A percentile compares a stretch with the other conserved stretches of the same genome.
phyloP scores from a whole-genome alignment of 2,113 vertebrate species.

The Seriola rivoliana region DNA sequence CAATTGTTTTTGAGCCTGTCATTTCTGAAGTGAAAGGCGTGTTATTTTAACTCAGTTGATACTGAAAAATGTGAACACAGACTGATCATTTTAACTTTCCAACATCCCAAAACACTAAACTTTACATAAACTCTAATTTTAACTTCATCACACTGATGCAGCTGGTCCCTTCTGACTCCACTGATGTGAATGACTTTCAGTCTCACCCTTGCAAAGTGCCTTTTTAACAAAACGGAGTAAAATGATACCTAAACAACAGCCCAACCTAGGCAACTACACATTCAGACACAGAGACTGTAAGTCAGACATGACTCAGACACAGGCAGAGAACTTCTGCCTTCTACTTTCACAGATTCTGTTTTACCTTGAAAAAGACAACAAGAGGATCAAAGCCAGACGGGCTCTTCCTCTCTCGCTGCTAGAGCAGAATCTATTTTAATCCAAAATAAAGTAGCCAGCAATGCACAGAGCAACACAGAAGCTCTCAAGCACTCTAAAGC shows the following conservation, averaged over 20 bases:
- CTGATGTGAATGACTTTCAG: conserved; percentile 18
- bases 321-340: background rate
- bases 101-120: background rate
- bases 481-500: conserved; percentile 34
- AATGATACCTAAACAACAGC: conserved; percentile 52
- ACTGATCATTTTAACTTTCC: background rate
- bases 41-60: background rate
- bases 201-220: background rate
- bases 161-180: background rate
- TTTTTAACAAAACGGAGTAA: conserved; percentile 58
- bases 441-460: conserved; percentile 7
- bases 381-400: background rate
- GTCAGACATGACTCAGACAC: background rate
- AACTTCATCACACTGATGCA: background rate
- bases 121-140: background rate
- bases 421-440: conserved; percentile 19
- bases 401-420: background rate
- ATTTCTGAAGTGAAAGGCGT: background rate
- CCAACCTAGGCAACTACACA: conserved; percentile 25
- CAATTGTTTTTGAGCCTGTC: background rate
- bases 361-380: background rate
- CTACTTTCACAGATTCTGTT: conserved; percentile 23
- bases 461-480: conserved; percentile 16
- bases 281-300: conserved; percentile 28
- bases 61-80: background rate